Conservation (phyloP, 2,888 invertebrate species). For the Caenorhabditis panamensis region DNA sequence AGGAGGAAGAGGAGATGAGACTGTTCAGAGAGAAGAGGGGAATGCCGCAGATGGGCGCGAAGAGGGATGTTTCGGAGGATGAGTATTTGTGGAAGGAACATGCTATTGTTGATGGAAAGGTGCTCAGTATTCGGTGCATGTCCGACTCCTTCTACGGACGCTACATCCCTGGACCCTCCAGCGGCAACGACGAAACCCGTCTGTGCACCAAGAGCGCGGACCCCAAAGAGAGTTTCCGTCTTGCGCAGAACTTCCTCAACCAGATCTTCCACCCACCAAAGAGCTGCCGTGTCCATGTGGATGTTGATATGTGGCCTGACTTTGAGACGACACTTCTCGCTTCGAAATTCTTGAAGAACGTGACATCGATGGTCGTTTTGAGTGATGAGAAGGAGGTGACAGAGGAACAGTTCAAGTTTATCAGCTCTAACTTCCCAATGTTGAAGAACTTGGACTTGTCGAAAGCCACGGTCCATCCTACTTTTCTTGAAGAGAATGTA, state of each 20-base stretch:
- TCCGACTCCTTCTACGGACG: too few species aligned
- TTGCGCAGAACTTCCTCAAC: background rate
- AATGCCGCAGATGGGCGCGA: background rate
- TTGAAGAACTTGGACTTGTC: background rate
- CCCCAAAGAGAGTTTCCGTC: background rate
- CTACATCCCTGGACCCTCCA: background rate
- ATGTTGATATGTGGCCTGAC: background rate
- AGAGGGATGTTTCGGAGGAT: background rate
- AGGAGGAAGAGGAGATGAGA: background rate
- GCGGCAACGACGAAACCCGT: background rate
- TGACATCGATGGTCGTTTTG: background rate
- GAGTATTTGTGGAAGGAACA: background rate
- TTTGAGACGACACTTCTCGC: background rate
- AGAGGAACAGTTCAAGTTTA: background rate
- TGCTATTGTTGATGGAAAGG: background rate
- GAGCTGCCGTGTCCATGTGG: background rate
- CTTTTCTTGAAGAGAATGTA: too few species aligned
- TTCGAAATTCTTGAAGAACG: background rate
- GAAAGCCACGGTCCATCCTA: too few species aligned
- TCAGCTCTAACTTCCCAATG: background rate
- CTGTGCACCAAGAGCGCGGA: background rate
- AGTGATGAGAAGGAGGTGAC: background rate
- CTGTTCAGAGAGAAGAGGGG: background rate
- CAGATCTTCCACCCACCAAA: background rate
- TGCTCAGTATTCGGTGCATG: background rate